A percentile compares a stretch with the other conserved stretches of the same genome.
Evolutionary conservation across 2,888 invertebrate genomes (phyloP).

Genomic region (Linnaemya tessellans): DNA sequence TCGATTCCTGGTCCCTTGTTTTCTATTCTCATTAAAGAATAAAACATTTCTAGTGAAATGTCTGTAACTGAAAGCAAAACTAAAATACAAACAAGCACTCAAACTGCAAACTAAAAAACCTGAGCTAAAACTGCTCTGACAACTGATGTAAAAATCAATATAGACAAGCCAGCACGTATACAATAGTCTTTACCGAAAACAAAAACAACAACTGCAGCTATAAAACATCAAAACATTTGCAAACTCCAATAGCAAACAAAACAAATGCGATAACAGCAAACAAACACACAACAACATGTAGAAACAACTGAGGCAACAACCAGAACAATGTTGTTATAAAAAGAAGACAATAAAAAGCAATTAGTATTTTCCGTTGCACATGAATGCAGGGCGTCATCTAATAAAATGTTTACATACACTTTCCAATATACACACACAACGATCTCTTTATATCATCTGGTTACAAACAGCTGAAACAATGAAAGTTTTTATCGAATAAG

Average conservation of each 20-base stretch:
- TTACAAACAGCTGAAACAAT: slow-evolving; percentile 19
- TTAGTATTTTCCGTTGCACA: slow-evolving; percentile 69
- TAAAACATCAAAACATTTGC: slow-evolving; percentile 17
- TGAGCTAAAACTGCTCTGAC: slow-evolving; percentile 18
- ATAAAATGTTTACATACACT: slow-evolving; percentile 39
- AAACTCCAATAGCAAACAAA: slow-evolving; percentile 54
- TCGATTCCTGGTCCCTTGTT: slow-evolving; percentile 1
- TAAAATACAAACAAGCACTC: slow-evolving; percentile 5
- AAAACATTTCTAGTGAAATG: slow-evolving; percentile 43
- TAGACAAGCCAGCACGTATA: slow-evolving; percentile 31
- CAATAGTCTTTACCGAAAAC: slow-evolving; percentile 9
- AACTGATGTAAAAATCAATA: slow-evolving; percentile 50
- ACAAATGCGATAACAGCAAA: slow-evolving; percentile 45
- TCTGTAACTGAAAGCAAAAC: slow-evolving; percentile 18
- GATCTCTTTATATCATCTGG: slow-evolving; percentile 15
- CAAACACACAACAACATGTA: slow-evolving; percentile 36
- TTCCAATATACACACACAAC: background rate
- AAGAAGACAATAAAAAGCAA: slow-evolving; percentile 63
- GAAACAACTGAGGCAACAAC: slow-evolving; percentile 15
- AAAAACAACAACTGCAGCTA: slow-evolving; percentile 1
- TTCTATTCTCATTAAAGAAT: slow-evolving; percentile 21
- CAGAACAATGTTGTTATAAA: slow-evolving; percentile 23
- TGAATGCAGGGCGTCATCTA: slow-evolving; percentile 55
- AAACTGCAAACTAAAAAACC: slow-evolving; percentile 37
- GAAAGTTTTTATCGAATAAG: background rate